A percentile compares a stretch with the other conserved stretches of the same genome.
Conservation (phyloP, 2,888 invertebrate genomes). For the Spilosoma lubricipeda region DNA sequence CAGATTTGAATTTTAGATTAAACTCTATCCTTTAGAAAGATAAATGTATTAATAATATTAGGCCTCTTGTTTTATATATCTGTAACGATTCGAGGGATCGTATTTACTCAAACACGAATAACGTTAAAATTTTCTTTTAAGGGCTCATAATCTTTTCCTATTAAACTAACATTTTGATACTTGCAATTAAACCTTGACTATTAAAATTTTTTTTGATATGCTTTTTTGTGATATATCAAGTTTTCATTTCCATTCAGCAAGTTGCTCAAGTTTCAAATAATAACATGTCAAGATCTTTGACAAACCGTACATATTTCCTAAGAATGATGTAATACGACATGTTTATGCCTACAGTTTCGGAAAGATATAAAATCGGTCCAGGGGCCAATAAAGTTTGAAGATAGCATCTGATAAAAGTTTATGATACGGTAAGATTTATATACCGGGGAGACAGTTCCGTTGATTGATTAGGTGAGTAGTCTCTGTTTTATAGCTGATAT, state of each 20-base stretch:
- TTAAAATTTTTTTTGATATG: too few relatives aligned
- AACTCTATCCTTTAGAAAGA: slow-evolving; percentile 1
- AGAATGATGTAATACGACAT: slow-evolving; percentile 31
- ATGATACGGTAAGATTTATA: slow-evolving; percentile 51
- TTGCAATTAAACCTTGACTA: too few relatives aligned
- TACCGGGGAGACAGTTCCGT: slow-evolving; percentile 33
- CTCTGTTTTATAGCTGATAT: slow-evolving; percentile 24
- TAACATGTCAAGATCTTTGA: not conserved
- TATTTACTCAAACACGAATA: too few relatives aligned
- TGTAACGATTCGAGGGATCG: not conserved
- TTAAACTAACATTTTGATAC: too few relatives aligned
- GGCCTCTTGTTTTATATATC: not conserved
- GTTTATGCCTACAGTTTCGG: slow-evolving; percentile 35
- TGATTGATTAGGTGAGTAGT: slow-evolving; percentile 48
- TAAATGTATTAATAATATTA: slow-evolving; percentile 22
- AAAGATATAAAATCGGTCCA: slow-evolving; percentile 38
- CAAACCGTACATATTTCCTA: slow-evolving; percentile 21
- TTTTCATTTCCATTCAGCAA: too few relatives aligned
- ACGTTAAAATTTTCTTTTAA: too few relatives aligned
- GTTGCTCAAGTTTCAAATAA: not conserved
- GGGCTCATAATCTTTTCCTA: too few relatives aligned
- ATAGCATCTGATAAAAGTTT: slow-evolving; percentile 53
- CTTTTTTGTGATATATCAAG: too few relatives aligned
- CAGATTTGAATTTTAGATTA: slow-evolving; percentile 38
- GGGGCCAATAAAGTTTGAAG: slow-evolving; percentile 42